Conservation (phyloP, 2,797 vertebrate species). For the Macropus fuliginosus region DNA sequence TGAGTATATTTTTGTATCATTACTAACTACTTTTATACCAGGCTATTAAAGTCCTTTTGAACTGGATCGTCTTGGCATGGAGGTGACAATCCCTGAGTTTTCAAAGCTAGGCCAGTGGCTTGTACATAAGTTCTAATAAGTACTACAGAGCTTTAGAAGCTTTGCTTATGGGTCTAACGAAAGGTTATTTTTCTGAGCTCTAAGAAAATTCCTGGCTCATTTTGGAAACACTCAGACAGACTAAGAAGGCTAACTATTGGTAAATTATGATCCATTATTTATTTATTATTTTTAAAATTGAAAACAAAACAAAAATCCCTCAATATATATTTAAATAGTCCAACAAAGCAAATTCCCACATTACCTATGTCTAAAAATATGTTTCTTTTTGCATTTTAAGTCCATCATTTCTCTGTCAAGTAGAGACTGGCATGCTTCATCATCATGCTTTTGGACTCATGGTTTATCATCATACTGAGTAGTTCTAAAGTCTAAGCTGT, state of each 20-base stretch:
- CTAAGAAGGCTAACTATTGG: neutral
- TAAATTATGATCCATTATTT: neutral
- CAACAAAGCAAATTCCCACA: neutral
- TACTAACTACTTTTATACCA: conserved; percentile 1
- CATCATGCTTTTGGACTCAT: neutral
- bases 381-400: neutral
- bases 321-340: too few relatives aligned
- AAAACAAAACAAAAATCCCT: neutral
- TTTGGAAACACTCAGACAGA: neutral
- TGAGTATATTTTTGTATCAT: neutral
- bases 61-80: neutral
- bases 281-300: neutral
- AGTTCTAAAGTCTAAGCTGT: neutral
- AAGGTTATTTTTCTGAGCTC: neutral
- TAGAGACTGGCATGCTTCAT: neutral
- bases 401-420: neutral
- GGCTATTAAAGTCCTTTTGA: conserved; percentile 26
- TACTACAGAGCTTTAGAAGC: neutral
- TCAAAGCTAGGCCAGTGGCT: neutral
- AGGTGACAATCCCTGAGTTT: neutral
- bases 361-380: neutral
- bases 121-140: neutral
- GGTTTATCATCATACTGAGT: neutral
- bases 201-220: neutral
- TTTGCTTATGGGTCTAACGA: neutral